Conservation (phyloP, 2,797 vertebrate genomes). For the Karalla daura region DNA sequence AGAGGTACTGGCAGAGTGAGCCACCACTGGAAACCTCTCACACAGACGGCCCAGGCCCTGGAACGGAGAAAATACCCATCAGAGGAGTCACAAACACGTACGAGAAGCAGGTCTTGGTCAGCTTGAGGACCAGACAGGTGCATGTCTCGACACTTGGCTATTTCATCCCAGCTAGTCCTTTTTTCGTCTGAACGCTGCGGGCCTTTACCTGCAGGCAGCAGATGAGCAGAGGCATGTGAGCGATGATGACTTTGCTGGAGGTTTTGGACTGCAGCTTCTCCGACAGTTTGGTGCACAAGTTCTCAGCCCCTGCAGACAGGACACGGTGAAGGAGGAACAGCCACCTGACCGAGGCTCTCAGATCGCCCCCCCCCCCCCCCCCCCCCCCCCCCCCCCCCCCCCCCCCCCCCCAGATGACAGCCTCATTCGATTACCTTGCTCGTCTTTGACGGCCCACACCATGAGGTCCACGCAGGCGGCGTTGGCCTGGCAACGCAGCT, state of each 20-base stretch:
- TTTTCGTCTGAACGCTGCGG: too few relatives aligned
- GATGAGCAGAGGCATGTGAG: constrained; percentile 94
- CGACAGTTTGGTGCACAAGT: constrained; percentile 93
- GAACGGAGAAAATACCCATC: constrained; percentile 1
- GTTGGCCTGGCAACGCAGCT: constrained; percentile 95
- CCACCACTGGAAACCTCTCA: constrained; percentile 94
- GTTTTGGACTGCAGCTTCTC: constrained; percentile 98
- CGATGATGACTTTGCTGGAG: constrained; percentile 96
- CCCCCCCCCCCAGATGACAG: too few relatives aligned
- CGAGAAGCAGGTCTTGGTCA: neutral
- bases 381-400: too few relatives aligned
- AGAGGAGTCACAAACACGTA: neutral
- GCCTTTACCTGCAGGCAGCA: constrained; percentile 92
- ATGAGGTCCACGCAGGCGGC: constrained; percentile 98
- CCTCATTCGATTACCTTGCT: constrained; percentile 87
- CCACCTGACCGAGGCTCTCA: constrained; percentile 1
- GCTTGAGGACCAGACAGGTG: neutral
- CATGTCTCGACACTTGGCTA: too few relatives aligned
- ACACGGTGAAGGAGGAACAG: too few relatives aligned
- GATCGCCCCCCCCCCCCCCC: too few relatives aligned
- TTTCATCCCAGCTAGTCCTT: too few relatives aligned
- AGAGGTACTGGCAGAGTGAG: constrained; percentile 92
- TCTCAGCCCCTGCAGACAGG: constrained; percentile 97
- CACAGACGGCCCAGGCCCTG: constrained; percentile 94
- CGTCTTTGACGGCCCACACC: constrained; percentile 98